phyloP scores from a whole-genome alignment of 2,797 vertebrate genomes.

The Tapera naevia region DNA sequence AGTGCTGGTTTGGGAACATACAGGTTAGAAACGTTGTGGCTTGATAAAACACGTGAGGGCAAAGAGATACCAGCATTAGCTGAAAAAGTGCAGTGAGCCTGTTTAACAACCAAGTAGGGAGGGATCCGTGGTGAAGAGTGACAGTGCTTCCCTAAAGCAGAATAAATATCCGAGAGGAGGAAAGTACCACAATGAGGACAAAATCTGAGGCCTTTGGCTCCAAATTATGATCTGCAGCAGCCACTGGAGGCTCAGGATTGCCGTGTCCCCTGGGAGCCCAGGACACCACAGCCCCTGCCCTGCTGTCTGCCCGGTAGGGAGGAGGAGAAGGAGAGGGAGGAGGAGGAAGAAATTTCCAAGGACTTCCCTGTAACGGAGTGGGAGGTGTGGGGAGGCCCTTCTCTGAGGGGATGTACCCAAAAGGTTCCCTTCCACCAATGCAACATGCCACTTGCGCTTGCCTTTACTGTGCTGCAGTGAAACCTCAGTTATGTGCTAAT shows the following conservation, averaged over 20 bases:
- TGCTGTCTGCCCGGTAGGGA: background rate
- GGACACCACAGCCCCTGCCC: background rate
- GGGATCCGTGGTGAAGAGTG: accelerated
- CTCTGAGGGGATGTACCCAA: background rate
- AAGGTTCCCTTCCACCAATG: background rate
- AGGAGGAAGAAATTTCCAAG: background rate
- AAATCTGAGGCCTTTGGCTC: background rate
- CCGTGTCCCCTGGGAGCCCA: background rate
- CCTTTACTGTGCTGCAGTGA: background rate
- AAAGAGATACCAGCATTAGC: background rate
- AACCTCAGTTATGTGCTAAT: background rate
- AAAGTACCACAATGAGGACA: background rate
- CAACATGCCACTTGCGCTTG: background rate
- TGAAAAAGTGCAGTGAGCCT: background rate
- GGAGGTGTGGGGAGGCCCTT: background rate
- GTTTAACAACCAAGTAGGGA: background rate
- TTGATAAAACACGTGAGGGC: background rate
- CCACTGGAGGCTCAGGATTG: background rate
- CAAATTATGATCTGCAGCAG: background rate
- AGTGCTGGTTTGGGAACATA: background rate
- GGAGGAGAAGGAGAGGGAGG: background rate
- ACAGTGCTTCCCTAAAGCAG: background rate
- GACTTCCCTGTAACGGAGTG: background rate
- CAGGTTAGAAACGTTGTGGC: background rate
- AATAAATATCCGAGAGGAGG: background rate